A percentile compares a stretch with the other conserved stretches of the same genome.
These are phyloP conservation scores for Chaunax sp. DNA, from an alignment of 2,797 vertebrate genomes.

Conservation along the genomic window DNA sequence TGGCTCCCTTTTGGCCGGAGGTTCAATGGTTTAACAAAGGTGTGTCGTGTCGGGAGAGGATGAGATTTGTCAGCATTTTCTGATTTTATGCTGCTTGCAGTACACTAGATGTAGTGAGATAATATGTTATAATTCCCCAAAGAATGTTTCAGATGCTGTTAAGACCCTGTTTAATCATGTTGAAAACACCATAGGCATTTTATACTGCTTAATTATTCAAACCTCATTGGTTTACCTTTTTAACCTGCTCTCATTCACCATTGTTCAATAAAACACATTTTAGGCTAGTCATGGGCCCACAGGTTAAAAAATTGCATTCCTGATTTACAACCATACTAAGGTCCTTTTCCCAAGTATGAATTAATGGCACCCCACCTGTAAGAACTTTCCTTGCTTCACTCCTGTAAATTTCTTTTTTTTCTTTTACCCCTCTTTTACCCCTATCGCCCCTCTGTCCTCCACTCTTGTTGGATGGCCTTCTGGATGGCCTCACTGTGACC, in stretches of 20 bases:
- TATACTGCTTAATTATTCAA: too few species aligned
- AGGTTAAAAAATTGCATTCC: slow-evolving; percentile 2
- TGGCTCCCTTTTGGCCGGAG: slow-evolving; percentile 7
- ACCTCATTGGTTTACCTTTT: too few species aligned
- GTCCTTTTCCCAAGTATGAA: not conserved
- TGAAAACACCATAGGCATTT: not conserved
- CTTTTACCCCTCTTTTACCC: too few species aligned
- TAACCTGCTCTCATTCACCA: not conserved
- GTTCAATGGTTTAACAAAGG: slow-evolving; percentile 17
- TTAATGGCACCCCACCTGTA: not conserved
- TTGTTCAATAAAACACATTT: slow-evolving; percentile 15
- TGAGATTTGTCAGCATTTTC: slow-evolving; percentile 7
- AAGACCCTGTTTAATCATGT: slow-evolving; percentile 1
- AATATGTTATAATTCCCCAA: not conserved
- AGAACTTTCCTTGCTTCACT: not conserved
- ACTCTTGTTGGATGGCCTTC: too few species aligned
- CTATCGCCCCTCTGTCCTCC: not conserved
- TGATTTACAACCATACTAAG: slow-evolving; percentile 10
- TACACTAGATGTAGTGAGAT: not conserved
- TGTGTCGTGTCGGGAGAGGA: slow-evolving; percentile 17
- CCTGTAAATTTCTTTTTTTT: not conserved
- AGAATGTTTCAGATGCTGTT: not conserved
- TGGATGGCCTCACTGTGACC: not conserved
- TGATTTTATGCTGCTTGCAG: slow-evolving; percentile 6
- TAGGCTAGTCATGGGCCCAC: not conserved